Conservation (phyloP, 2,888 invertebrate species). For the Trachelus tabidus region DNA sequence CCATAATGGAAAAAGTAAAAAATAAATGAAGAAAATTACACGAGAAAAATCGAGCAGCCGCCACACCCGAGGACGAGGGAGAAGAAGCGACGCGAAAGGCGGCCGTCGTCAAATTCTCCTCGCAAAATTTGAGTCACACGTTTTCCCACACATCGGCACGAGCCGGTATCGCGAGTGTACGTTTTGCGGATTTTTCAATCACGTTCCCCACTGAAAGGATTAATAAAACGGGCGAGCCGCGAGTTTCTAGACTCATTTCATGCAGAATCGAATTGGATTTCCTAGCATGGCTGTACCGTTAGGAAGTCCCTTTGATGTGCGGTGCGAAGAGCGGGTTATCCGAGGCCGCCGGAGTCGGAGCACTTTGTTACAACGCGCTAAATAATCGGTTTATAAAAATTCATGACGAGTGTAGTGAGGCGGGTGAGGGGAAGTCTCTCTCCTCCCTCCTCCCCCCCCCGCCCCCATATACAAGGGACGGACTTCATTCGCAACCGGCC, state of each 20-base stretch:
- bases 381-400: conserved; percentile 64
- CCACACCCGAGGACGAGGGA: background rate
- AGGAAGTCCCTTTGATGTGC: conserved; percentile 60
- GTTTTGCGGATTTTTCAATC: conserved; percentile 51
- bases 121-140: background rate
- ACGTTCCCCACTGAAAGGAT: conserved; percentile 56
- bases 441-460: too few relatives aligned
- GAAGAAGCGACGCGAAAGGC: background rate
- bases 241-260: conserved; percentile 61
- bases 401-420: conserved; percentile 48
- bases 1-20: conserved; percentile 15
- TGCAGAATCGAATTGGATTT: conserved; percentile 64
- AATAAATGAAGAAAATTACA: conserved; percentile 23
- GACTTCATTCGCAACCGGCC: conserved; percentile 17
- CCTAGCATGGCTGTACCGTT: conserved; percentile 44
- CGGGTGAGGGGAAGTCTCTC: conserved; percentile 17
- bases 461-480: background rate
- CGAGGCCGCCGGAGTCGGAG: conserved; percentile 10
- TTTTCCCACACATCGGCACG: background rate
- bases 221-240: conserved; percentile 56
- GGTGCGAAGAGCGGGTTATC: conserved; percentile 15
- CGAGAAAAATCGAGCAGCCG: conserved; percentile 12
- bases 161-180: background rate
- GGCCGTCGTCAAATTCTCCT: background rate
- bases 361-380: conserved; percentile 58